Evolutionary conservation across 2,888 invertebrate species (phyloP).

Genomic region (Ectemnius lituratus): DNA sequence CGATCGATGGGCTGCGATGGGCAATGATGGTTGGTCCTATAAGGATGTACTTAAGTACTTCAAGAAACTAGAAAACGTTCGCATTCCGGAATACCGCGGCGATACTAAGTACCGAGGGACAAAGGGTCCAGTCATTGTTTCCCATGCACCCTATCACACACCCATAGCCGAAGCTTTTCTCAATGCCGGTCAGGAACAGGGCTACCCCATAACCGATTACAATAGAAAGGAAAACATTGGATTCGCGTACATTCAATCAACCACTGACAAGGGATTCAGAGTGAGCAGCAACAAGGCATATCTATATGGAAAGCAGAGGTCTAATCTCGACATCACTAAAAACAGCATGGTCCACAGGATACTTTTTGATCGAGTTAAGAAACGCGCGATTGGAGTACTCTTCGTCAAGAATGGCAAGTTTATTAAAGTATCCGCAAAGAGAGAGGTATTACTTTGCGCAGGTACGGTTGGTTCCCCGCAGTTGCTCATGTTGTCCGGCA

Average conservation of each 20-base stretch:
- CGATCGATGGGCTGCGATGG: constrained; percentile 86
- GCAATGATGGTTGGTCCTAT: constrained; percentile 87
- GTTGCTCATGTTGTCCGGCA: constrained; percentile 88
- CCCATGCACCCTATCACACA: constrained; percentile 80
- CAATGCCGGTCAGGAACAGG: constrained; percentile 82
- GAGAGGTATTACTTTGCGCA: constrained; percentile 87
- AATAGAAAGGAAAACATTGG: constrained; percentile 83
- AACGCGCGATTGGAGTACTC: constrained; percentile 82
- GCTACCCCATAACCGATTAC: constrained; percentile 81
- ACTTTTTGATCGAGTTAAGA: constrained; percentile 80
- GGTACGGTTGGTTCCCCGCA: constrained; percentile 84
- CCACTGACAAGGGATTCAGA: constrained; percentile 83
- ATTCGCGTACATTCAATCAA: constrained; percentile 82
- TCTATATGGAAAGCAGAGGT: constrained; percentile 81
- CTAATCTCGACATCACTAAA: constrained; percentile 83
- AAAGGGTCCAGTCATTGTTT: constrained; percentile 81
- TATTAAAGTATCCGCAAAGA: constrained; percentile 81
- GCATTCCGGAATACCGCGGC: constrained; percentile 74
- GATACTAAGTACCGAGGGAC: constrained; percentile 80
- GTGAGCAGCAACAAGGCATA: constrained; percentile 85
- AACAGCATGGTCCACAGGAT: constrained; percentile 82
- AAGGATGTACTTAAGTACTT: constrained; percentile 86
- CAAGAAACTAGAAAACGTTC: constrained; percentile 87
- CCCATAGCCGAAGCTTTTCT: constrained; percentile 82
- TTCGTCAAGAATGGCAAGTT: constrained; percentile 79